Conservation (phyloP, 1,140 invertebrate genomes). For the Tetraneura akinire region DNA sequence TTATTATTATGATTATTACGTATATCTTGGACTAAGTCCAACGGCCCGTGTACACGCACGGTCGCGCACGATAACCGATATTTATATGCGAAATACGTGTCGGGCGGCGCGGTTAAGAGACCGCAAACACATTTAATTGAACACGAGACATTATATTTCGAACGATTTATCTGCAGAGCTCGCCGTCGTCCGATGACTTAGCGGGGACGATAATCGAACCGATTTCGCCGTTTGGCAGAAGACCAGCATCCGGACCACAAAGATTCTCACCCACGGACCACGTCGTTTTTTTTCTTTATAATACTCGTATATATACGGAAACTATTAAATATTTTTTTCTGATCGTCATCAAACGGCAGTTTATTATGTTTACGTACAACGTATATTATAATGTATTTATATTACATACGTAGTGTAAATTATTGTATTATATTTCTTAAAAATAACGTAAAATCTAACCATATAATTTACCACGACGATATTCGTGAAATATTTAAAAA, state of each 20-base stretch:
- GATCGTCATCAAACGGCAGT: too few species aligned
- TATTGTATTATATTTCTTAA: too few species aligned
- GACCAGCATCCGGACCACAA: not conserved
- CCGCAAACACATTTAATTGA: slow-evolving; percentile 15
- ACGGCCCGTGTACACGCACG: not conserved
- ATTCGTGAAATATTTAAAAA: too few species aligned
- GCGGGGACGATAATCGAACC: not conserved
- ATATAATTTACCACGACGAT: too few species aligned
- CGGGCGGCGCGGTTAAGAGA: not conserved
- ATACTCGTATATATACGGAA: too few species aligned
- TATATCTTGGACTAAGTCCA: slow-evolving; percentile 32
- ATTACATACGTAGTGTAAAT: too few species aligned
- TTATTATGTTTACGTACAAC: too few species aligned
- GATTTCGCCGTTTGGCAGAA: not conserved
- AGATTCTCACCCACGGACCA: not conserved
- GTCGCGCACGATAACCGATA: slow-evolving; percentile 31
- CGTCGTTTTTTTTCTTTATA: too few species aligned
- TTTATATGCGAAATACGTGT: slow-evolving; percentile 42
- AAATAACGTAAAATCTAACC: too few species aligned
- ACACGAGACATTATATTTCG: slow-evolving; percentile 20
- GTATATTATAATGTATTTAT: too few species aligned
- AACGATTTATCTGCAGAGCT: slow-evolving; percentile 10
- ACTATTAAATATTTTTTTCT: too few species aligned
- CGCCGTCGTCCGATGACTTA: not conserved
- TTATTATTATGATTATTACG: not conserved